Percentiles rank a stretch among this genome's conserved stretches.
phyloP scores from a whole-genome alignment of 2,113 vertebrate species.

The Dryoscopus gambensis region DNA sequence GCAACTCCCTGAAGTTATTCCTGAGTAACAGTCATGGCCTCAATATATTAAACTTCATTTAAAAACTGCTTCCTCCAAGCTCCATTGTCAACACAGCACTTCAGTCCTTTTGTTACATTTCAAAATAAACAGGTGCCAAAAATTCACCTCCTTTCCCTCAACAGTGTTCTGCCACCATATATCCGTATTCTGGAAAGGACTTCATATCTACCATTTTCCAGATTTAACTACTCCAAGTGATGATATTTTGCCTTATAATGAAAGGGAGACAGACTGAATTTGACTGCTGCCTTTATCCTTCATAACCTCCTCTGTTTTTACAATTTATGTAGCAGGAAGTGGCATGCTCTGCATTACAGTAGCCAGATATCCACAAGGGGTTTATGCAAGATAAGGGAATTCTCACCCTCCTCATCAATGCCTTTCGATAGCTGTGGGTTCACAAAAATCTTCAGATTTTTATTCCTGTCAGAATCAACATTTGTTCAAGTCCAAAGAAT shows the following conservation, averaged over 20 bases:
- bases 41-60: background rate
- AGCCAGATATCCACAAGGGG: background rate
- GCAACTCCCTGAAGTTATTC: background rate
- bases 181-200: background rate
- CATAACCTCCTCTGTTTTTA: background rate
- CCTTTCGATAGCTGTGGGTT: background rate
- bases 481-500: background rate
- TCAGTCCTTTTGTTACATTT: background rate
- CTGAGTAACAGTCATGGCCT: background rate
- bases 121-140: background rate
- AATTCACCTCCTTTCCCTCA: background rate
- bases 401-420: background rate
- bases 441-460: constrained; percentile 16
- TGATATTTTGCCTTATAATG: background rate
- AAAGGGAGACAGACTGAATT: background rate
- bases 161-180: background rate
- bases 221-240: background rate
- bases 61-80: background rate
- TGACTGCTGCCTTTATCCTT: background rate
- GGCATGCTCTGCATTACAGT: background rate
- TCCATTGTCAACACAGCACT: background rate
- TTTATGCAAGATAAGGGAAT: background rate
- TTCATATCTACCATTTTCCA: background rate
- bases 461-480: background rate
- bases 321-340: background rate